Conservation (phyloP, 2,888 invertebrate species). For the Drosophila percnosoma region DNA sequence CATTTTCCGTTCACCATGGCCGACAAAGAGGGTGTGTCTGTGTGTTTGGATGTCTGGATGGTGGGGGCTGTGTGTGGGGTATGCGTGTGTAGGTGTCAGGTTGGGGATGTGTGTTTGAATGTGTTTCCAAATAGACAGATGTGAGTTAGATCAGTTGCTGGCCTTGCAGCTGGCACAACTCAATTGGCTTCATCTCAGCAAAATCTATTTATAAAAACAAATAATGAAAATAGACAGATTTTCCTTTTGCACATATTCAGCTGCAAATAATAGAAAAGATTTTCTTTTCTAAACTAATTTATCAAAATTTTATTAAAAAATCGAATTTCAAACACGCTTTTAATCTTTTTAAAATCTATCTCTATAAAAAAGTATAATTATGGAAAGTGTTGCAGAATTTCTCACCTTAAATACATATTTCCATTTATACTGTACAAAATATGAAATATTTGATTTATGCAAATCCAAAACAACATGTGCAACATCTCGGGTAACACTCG, state of each 20-base stretch:
- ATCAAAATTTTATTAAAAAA: neutral
- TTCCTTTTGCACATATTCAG: neutral
- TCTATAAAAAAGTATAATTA: neutral
- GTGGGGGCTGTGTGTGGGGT: neutral
- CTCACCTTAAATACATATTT: neutral
- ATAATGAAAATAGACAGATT: conserved; percentile 1
- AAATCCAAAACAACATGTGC: conserved; percentile 61
- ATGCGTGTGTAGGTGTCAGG: neutral
- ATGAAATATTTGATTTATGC: neutral
- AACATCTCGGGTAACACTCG: conserved; percentile 65
- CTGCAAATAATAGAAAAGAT: neutral
- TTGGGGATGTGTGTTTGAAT: neutral
- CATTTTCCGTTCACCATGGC: conserved; percentile 10
- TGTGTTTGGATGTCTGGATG: neutral
- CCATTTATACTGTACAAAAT: neutral
- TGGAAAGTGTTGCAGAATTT: neutral
- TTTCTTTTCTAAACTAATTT: neutral
- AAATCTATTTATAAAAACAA: conserved; percentile 30
- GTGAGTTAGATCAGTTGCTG: conserved; percentile 20
- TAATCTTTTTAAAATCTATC: neutral
- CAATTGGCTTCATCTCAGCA: conserved; percentile 18
- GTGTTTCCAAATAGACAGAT: conserved; percentile 12
- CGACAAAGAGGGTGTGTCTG: neutral
- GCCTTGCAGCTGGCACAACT: conserved; percentile 24
- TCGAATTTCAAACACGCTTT: neutral